Conservation (phyloP, 2,888 invertebrate species). For the Limnephilus auricula region DNA sequence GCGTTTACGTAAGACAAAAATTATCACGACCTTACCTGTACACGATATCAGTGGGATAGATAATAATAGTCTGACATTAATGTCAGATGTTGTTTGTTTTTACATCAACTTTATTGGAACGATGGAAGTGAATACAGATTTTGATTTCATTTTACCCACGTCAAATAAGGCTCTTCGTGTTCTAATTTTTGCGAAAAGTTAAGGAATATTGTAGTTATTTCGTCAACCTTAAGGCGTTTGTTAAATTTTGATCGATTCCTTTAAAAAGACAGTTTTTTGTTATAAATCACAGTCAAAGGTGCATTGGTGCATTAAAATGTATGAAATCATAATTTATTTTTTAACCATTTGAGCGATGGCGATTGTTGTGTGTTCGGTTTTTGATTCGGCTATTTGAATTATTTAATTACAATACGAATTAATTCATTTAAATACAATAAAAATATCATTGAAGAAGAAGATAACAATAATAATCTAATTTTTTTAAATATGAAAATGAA, state of each 20-base stretch:
- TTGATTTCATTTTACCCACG: background rate
- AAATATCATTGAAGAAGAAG: too few species aligned
- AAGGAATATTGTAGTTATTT: background rate
- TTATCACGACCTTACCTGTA: conserved; percentile 16
- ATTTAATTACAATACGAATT: too few species aligned
- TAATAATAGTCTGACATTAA: background rate
- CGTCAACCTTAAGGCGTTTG: background rate
- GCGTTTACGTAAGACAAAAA: conserved; percentile 43
- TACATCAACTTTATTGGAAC: background rate
- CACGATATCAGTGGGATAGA: conserved; percentile 19
- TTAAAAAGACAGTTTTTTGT: background rate
- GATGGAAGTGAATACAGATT: background rate
- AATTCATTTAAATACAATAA: too few species aligned
- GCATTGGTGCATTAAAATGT: background rate
- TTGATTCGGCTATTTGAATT: too few species aligned
- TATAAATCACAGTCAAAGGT: background rate
- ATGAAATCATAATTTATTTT: background rate
- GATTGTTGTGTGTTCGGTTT: too few species aligned
- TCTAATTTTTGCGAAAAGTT: background rate
- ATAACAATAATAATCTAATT: too few species aligned
- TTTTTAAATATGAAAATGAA: too few species aligned
- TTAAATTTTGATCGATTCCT: background rate
- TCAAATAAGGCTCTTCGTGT: too few species aligned
- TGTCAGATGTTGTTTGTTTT: conserved; percentile 12
- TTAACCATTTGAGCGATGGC: too few species aligned